A percentile compares a stretch with the other conserved stretches of the same genome.
Conservation (phyloP, 2,888 invertebrate species). For the Dolomedes plantarius region DNA sequence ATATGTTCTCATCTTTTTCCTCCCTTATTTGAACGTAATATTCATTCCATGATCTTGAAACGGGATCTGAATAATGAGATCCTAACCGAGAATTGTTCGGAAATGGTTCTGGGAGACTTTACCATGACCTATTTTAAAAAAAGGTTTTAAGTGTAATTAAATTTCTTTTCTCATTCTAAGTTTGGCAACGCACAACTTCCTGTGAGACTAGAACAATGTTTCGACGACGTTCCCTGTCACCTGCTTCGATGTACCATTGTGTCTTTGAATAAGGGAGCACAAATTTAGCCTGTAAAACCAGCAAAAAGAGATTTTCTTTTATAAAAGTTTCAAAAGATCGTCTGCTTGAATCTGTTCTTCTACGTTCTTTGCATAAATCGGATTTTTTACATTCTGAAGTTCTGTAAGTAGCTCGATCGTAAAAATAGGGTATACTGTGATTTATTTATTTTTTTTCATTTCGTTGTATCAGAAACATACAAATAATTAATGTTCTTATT, state of each 20-base stretch:
- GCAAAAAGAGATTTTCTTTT: neutral
- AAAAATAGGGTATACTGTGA: no score
- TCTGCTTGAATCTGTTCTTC: neutral
- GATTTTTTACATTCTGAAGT: no score
- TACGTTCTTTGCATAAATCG: neutral
- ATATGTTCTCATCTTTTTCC: no score
- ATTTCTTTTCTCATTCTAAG: slow-evolving; percentile 2
- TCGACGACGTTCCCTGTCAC: neutral
- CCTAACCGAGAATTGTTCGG: no score
- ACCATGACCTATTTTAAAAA: neutral
- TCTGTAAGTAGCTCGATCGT: no score
- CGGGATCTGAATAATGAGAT: no score
- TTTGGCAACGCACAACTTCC: neutral
- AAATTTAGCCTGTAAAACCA: neutral
- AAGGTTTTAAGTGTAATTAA: slow-evolving; percentile 5
- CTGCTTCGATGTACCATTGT: neutral
- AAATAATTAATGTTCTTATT: no score
- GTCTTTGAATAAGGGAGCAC: neutral
- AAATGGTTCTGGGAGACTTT: no score
- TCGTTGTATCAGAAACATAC: no score
- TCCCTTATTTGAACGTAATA: no score
- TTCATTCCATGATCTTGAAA: no score
- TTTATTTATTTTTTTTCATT: no score
- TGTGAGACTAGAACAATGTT: neutral
- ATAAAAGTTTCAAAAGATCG: neutral